Evolutionary conservation across 1,140 invertebrate genomes (phyloP).

Genomic region (Trissolcus basalis): DNA sequence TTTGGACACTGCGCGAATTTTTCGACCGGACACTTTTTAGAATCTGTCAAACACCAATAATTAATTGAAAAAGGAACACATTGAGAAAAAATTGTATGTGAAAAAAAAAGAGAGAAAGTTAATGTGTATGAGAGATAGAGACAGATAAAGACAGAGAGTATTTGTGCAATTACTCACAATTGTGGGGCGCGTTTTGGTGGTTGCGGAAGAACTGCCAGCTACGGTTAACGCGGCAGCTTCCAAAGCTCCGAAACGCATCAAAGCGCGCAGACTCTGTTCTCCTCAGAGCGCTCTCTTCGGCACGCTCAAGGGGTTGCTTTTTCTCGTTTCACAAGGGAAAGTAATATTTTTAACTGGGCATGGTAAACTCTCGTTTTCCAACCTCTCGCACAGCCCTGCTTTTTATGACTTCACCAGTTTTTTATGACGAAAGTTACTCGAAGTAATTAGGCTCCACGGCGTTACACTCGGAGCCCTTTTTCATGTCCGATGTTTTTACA

Average conservation of each 20-base stretch:
- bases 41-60: too few relatives aligned
- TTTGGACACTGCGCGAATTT: too few relatives aligned
- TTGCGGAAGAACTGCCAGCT: conserved; percentile 73
- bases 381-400: not conserved
- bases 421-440: not conserved
- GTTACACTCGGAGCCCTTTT: not conserved
- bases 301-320: conserved; percentile 42
- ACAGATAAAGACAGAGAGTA: conserved; percentile 30
- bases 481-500: not conserved
- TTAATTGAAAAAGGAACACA: too few relatives aligned
- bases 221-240: conserved; percentile 64
- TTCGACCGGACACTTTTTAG: too few relatives aligned
- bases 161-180: conserved; percentile 72
- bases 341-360: conserved; percentile 33
- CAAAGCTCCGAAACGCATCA: conserved; percentile 55
- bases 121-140: conserved; percentile 10
- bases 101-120: conserved; percentile 4
- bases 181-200: conserved; percentile 73
- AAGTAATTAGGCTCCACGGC: not conserved
- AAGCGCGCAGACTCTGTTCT: conserved; percentile 53
- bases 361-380: conserved; percentile 10
- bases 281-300: conserved; percentile 33
- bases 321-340: conserved; percentile 43
- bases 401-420: not conserved
- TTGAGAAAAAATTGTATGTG: not conserved